These are phyloP conservation scores for Calcarius lapponicus DNA, from an alignment of 2,797 vertebrate species.

Conservation along the genomic window DNA sequence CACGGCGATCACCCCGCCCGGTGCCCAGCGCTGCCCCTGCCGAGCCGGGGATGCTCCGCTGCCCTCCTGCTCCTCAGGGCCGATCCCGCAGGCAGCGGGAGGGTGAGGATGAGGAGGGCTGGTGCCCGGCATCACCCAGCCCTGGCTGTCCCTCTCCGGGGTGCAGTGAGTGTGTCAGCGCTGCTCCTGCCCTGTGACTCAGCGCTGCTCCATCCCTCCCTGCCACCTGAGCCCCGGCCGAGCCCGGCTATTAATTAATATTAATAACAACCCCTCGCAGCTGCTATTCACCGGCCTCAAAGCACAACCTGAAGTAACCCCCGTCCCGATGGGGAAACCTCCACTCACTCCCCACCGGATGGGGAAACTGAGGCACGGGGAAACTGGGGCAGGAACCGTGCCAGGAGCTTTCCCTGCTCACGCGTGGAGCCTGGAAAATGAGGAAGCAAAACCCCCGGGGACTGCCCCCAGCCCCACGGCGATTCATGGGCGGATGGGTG, in stretches of 20 bases:
- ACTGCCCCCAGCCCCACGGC: not conserved
- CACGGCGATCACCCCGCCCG: not conserved
- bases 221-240: not conserved
- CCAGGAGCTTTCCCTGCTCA: not conserved
- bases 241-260: not conserved
- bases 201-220: not conserved
- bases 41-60: rapidly evolving
- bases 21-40: no score
- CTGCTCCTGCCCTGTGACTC: not conserved
- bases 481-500: rapidly evolving
- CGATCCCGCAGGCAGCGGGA: rapidly evolving
- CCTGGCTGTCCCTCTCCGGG: not conserved
- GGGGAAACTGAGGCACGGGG: constrained; percentile 25
- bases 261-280: not conserved
- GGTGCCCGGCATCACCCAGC: rapidly evolving
- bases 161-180: not conserved
- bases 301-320: constrained; percentile 16
- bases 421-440: not conserved
- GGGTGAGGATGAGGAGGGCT: not conserved
- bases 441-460: not conserved
- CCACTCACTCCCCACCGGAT: not conserved
- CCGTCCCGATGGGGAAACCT: not conserved
- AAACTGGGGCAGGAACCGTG: not conserved
- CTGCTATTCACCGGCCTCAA: not conserved
- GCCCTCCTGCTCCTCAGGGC: not conserved